Base-by-base conservation (phyloP, 2,888 invertebrate genomes). In the Brachylomia viminalis region DNA sequence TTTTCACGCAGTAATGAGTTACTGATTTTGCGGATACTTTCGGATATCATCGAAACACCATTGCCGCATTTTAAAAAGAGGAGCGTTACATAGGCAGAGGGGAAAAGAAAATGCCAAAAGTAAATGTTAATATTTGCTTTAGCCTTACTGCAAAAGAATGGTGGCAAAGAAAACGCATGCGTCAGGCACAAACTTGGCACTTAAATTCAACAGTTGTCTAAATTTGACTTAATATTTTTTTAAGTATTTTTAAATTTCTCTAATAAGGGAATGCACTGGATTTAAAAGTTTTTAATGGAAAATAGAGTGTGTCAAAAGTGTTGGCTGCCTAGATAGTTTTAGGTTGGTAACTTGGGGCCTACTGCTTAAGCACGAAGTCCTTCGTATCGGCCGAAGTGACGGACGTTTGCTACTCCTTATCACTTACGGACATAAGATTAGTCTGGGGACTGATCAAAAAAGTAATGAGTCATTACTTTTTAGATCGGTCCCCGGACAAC, bases 41-140 rank as follows among this genome's bases (percentile, higher is more conserved):
- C 76, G 62, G 62, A 83, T 83, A 66, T 42, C 13, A 47, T 17
- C 15, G 2, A 54, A 68, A 64, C 38, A 45, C 66, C n/a, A 59
- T 42, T 38, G 23, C 20, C 13, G 8, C 20, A 49, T 52, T 45
- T 7, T 33, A 42, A 58, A 38, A 65, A 80, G 74, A 84, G 79
- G 84, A 84, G 86, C 67, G 69, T 77, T 67, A 71, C 65, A 49
- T 75, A 81, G 81, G 81, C 76, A 69, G 80, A 85, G 87, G 84
- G 86, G 83, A 82, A 84, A 89, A 88, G 87, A 89, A 88, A 86
- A 85, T 87, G 79, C 70, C 76, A 89, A 77, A 91, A 93, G 93
- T 92, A 90, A 92, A 92, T 91, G 92, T 89, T 89, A 93, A 93
- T 92, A 94, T 94, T 94, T 93, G 88, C 90, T 84, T 90, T 89